Conservation (phyloP, 2,888 invertebrate genomes). For the Emmelina monodactyla region DNA sequence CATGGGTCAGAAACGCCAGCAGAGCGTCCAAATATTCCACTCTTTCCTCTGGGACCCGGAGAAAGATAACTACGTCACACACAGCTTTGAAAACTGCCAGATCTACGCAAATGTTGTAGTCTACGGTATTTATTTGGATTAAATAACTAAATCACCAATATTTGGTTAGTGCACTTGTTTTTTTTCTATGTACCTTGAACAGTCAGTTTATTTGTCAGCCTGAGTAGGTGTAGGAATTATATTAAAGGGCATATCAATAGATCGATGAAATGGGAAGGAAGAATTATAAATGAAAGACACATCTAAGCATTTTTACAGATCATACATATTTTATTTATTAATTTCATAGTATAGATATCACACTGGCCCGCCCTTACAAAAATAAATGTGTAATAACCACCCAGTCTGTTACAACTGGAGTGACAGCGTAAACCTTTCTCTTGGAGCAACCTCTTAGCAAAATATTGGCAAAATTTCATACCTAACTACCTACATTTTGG, state of each 20-base stretch:
- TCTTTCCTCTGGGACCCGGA: slow-evolving; percentile 75
- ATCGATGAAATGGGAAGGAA: not conserved
- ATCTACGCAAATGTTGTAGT: slow-evolving; percentile 71
- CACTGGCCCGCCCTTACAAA: slow-evolving; percentile 68
- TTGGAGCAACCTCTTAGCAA: slow-evolving; percentile 23
- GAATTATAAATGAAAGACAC: slow-evolving; percentile 28
- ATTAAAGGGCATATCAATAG: too few relatives aligned
- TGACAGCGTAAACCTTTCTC: slow-evolving; percentile 32
- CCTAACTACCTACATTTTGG: slow-evolving; percentile 58
- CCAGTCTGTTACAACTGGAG: slow-evolving; percentile 42
- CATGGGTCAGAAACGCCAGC: slow-evolving; percentile 73
- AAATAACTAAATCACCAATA: too few relatives aligned
- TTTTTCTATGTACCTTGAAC: not conserved
- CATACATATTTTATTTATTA: slow-evolving; percentile 67
- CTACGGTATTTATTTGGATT: slow-evolving; percentile 76
- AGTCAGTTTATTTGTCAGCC: not conserved
- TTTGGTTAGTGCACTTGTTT: too few relatives aligned
- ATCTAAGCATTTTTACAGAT: slow-evolving; percentile 61
- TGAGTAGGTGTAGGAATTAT: not conserved
- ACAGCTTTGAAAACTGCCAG: slow-evolving; percentile 69
- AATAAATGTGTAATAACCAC: slow-evolving; percentile 64
- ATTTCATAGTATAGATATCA: slow-evolving; percentile 66
- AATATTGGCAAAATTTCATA: slow-evolving; percentile 50
- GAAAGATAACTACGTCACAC: slow-evolving; percentile 68
- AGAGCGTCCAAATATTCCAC: slow-evolving; percentile 68